Conservation (phyloP, 2,113 vertebrate genomes). For the Macrotis lagotis region DNA sequence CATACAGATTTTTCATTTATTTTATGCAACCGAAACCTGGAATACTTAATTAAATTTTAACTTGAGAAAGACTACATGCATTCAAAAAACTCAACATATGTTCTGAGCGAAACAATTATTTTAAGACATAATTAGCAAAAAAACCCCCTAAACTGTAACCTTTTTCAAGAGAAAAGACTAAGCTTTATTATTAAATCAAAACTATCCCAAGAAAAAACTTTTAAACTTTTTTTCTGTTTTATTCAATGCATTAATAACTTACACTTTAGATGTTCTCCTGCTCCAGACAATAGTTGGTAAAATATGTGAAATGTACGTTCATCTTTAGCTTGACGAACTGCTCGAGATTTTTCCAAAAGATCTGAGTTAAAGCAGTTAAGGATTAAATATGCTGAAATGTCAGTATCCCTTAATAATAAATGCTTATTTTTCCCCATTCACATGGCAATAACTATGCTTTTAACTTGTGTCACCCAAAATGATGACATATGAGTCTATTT, state of each 20-base stretch:
- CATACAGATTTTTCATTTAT: neutral
- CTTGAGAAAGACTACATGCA: neutral
- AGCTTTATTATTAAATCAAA: neutral
- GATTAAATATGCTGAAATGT: conserved; percentile 37
- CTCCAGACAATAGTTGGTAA: conserved; percentile 95
- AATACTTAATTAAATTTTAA: neutral
- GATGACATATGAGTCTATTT: neutral
- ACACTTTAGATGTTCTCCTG: conserved; percentile 96
- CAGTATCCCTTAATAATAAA: conserved; percentile 4
- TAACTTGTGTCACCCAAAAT: neutral
- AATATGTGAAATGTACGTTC: conserved; percentile 98
- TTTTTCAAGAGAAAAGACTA: neutral
- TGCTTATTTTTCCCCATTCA: neutral
- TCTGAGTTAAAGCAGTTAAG: conserved; percentile 89
- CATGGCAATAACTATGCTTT: neutral
- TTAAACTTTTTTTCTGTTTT: neutral
- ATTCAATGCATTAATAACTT: conserved; percentile 72
- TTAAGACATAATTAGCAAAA: too few species aligned
- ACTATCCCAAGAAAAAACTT: neutral
- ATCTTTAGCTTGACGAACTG: conserved; percentile 98
- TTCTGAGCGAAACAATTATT: neutral
- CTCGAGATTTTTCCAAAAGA: conserved; percentile 96
- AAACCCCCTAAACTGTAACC: neutral
- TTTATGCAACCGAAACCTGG: neutral
- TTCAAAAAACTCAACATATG: neutral